Conservation (phyloP, 2,888 invertebrate genomes). For the Macropis europaea region DNA sequence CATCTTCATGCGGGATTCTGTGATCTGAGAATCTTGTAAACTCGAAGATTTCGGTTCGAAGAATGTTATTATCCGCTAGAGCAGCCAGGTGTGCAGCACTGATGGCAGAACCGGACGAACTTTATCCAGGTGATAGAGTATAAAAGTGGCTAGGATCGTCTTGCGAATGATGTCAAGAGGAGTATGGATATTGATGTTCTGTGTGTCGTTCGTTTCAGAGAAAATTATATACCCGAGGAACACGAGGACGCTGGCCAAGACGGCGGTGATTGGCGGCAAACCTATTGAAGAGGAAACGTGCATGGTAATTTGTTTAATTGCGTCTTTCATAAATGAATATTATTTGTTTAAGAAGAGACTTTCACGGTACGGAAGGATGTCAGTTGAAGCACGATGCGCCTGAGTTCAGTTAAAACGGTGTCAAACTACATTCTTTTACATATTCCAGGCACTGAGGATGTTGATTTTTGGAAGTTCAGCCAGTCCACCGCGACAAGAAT, state of each 20-base stretch:
- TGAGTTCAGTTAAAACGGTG: no score
- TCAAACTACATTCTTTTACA: neutral
- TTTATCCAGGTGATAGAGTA: constrained; percentile 71
- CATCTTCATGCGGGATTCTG: neutral
- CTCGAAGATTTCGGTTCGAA: neutral
- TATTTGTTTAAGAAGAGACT: no score
- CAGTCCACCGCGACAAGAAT: constrained; percentile 87
- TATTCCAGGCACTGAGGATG: constrained; percentile 82
- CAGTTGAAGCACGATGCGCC: no score
- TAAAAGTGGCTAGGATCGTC: no score
- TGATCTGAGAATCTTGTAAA: neutral
- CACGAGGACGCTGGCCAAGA: constrained; percentile 80
- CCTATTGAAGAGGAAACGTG: constrained; percentile 85
- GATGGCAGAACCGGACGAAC: constrained; percentile 76
- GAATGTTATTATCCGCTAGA: constrained; percentile 71
- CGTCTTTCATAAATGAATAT: no score
- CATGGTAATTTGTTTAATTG: constrained; percentile 80
- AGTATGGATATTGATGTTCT: neutral
- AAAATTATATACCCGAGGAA: constrained; percentile 84
- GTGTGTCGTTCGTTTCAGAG: constrained; percentile 80
- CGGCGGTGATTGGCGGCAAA: constrained; percentile 83
- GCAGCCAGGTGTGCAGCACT: constrained; percentile 73
- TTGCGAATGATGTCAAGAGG: neutral
- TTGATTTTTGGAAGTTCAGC: constrained; percentile 85
- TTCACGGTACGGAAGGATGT: no score